Percentiles rank a stretch among this genome's conserved stretches.
These are phyloP conservation scores for Setophaga kirtlandii DNA, from an alignment of 2,113 vertebrate species.

Conservation along the genomic window DNA sequence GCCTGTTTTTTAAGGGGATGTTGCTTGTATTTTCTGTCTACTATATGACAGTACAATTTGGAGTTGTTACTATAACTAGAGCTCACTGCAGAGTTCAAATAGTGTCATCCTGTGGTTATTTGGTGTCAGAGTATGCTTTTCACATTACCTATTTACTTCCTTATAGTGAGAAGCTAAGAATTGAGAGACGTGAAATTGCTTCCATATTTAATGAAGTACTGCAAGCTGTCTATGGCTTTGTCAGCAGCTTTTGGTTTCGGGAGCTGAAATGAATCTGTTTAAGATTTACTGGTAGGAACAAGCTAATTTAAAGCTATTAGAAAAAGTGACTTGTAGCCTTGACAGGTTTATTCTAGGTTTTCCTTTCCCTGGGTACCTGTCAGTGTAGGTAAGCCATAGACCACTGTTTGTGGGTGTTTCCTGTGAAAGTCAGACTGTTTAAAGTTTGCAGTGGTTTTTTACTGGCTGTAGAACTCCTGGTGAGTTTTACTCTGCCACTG, in stretches of 20 bases:
- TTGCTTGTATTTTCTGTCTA: neutral
- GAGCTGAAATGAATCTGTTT: neutral
- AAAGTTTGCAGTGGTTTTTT: neutral
- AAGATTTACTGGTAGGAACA: neutral
- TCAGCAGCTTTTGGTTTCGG: neutral
- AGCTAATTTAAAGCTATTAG: neutral
- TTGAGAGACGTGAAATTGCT: neutral
- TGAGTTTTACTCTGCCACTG: neutral
- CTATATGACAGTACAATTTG: neutral
- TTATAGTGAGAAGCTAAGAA: neutral
- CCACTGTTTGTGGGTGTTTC: accelerated
- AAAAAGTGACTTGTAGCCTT: neutral
- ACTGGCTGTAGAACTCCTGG: neutral
- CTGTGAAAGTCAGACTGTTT: neutral
- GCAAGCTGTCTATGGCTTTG: neutral
- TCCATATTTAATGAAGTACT: neutral
- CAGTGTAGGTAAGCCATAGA: neutral
- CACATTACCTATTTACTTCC: neutral
- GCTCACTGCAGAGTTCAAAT: neutral
- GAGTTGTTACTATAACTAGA: neutral
- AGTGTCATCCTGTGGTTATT: neutral
- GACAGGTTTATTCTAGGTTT: neutral
- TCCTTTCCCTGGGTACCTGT: neutral
- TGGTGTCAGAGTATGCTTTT: neutral
- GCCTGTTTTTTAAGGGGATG: neutral